Base-by-base conservation (phyloP, 1,140 invertebrate genomes). In the Nylanderia fulva region DNA sequence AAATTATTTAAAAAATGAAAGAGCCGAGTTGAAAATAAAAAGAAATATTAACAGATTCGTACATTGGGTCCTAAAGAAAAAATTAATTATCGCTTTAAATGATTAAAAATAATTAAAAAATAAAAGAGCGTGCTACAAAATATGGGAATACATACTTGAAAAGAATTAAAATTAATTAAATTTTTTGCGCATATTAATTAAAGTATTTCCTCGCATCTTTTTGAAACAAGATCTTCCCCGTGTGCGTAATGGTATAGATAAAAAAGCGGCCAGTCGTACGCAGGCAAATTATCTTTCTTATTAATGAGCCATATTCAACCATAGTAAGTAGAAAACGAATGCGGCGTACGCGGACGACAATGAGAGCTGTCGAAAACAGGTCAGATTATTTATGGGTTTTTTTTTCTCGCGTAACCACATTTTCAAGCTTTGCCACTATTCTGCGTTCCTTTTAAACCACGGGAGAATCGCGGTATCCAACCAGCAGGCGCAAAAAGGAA, bases 291-390 rank as follows among this genome's bases (percentile, higher is more conserved):
- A 48, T 61, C 72, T 29, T 54, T 58, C 29, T 84, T 88, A 89
- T 89, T 89, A 89, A 89, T 76, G 88, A 89, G 66, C 54, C 39
- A 36, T 8, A 64, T 61, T 39, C 27, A 48, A 74, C 56, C 45
- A 54, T 61, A 75, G 27, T 75, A 39, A 56, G 54, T 56, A 64
- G 85, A 86, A 61, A 86, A 89, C 58, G 72, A 88, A 76, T 72
- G 69, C 83, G 64, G 36, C 48, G 27, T 58, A 52, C 36, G 45
- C 45, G 52, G 60, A 58, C 66, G 75, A 88, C 85, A 79, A 84
- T 60, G n/a, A 85, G 66, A 85, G 56, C 88, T 89, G 88, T 90
- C 88, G 88, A 89, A 90, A 90, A 72, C 88, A 90, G 75, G 64
- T 85, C 42, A 74, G 58, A 90, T 80, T 90, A 90, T 90, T 90